These are phyloP conservation scores for Caenorhabditis virilis DNA, from an alignment of 2,888 invertebrate species.

Conservation along the genomic window DNA sequence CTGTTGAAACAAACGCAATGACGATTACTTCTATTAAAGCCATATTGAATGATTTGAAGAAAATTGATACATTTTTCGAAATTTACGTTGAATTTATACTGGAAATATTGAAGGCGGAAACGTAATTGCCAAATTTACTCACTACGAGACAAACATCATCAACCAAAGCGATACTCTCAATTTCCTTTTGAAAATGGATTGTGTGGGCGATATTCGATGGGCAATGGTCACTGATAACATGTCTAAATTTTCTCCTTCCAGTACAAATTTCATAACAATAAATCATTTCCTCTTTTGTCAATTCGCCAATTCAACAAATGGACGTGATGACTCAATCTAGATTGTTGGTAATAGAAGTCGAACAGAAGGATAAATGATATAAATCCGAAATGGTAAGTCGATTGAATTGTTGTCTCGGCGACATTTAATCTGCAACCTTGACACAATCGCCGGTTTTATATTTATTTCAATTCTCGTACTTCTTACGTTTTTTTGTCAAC, in stretches of 20 bases:
- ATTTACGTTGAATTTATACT: not conserved
- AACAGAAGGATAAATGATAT: conserved; percentile 38
- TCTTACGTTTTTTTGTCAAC: not conserved
- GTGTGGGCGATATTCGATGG: not conserved
- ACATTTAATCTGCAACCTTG: conserved; percentile 37
- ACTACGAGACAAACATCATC: too few relatives aligned
- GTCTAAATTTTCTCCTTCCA: too few relatives aligned
- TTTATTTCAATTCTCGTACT: not conserved
- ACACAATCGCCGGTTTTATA: conserved; percentile 31
- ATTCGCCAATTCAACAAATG: too few relatives aligned
- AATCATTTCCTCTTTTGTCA: not conserved
- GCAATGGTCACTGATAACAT: too few relatives aligned
- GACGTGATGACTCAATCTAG: too few relatives aligned
- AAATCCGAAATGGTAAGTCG: conserved; percentile 37
- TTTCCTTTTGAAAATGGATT: not conserved
- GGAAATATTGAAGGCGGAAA: not conserved
- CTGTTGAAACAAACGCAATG: not conserved
- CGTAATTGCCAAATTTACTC: not conserved
- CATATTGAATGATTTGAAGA: not conserved
- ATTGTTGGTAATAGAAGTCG: too few relatives aligned
- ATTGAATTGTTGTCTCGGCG: not conserved
- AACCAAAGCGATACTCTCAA: not conserved
- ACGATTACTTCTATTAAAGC: not conserved
- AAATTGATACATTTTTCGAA: too few relatives aligned
- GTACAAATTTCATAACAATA: not conserved